Base-by-base conservation (phyloP, 2,113 vertebrate genomes). In the Empidonax traillii region DNA sequence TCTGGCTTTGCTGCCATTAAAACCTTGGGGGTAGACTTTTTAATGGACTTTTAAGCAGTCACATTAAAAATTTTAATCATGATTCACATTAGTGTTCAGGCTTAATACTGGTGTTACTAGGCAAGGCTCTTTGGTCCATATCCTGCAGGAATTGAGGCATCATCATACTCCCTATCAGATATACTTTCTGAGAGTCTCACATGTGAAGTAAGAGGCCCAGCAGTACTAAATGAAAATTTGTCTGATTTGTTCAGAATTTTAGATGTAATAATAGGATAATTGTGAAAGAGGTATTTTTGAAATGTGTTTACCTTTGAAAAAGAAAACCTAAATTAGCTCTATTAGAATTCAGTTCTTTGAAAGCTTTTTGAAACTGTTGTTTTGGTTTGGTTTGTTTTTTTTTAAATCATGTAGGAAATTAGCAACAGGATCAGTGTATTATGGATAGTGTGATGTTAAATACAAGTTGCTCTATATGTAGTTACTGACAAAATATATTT, bases 221-320 rank as follows among this genome's bases (percentile, higher is more conserved):
- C 12, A 77, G 14, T 24, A 23, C 35, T 43, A 69, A 80, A 80
- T 8, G 8, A 58, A 39, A 14, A 8, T 37, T 30, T 59, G 7
- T 28, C 18, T 3, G 19, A 9, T 46, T 85, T 62, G 2, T 53
- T 88, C 8, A 62, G 8, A 20, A 41, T 63, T 89, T 74, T 43
- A 62, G 23, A 10, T 80, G 16, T 23, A 77, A 65, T 43, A 76
- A 33, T 23, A 49, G 14, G 12, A 44, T 41, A 73, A 53, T 4
- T 65, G 10, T 25, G 78, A 89, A 59, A 12, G 30, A 63, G 1
- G 3, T 31, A 33, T 49, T 80, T 91, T 41, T 49, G 6, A 76
- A 85, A 58, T 3, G 0, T 4, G 2, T 56, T 93, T 35, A 33
- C 0, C 1, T 30, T n/a, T 1, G 14, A 90, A 62, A 4, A 83